phyloP scores from a whole-genome alignment of 2,888 invertebrate genomes.

The Rhynchonema sp. region DNA sequence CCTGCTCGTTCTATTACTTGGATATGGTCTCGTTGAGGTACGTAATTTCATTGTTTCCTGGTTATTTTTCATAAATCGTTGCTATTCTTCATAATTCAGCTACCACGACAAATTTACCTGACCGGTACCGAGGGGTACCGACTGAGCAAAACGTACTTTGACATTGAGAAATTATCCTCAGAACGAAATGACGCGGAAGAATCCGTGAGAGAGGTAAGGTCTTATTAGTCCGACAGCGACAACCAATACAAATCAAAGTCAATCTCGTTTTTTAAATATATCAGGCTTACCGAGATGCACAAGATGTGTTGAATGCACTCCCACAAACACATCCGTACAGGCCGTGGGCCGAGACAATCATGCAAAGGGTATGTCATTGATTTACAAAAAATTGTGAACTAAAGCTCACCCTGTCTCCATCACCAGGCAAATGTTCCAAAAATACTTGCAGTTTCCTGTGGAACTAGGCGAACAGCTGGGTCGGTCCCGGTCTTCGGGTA shows the following conservation, averaged over 20 bases:
- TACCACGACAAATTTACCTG: neutral
- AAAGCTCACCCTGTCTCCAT: neutral
- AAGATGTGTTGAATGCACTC: conserved; percentile 56
- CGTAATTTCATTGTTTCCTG: too few relatives aligned
- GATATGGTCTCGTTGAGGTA: conserved; percentile 85
- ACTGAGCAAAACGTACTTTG: conserved; percentile 23
- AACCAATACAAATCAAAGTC: neutral
- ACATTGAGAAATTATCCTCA: conserved; percentile 34
- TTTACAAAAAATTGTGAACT: neutral
- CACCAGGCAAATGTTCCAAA: too few relatives aligned
- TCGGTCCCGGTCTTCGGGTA: neutral
- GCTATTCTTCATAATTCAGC: too few relatives aligned
- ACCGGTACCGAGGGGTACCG: conserved; percentile 13
- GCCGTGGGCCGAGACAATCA: neutral
- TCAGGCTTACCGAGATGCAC: conserved; percentile 52
- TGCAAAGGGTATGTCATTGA: neutral
- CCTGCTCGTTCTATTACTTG: conserved; percentile 68
- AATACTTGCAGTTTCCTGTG: conserved; percentile 14
- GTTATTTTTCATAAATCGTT: conserved; percentile 9
- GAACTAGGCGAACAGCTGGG: conserved; percentile 3
- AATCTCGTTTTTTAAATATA: too few relatives aligned
- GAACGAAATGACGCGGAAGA: conserved; percentile 95
- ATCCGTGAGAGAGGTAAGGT: conserved; percentile 75
- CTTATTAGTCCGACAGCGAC: neutral
- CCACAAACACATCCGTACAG: conserved; percentile 42